Percentiles rank a stretch among this genome's conserved stretches.
Conservation (phyloP, 2,113 vertebrate species). For the Perca fluviatilis region DNA sequence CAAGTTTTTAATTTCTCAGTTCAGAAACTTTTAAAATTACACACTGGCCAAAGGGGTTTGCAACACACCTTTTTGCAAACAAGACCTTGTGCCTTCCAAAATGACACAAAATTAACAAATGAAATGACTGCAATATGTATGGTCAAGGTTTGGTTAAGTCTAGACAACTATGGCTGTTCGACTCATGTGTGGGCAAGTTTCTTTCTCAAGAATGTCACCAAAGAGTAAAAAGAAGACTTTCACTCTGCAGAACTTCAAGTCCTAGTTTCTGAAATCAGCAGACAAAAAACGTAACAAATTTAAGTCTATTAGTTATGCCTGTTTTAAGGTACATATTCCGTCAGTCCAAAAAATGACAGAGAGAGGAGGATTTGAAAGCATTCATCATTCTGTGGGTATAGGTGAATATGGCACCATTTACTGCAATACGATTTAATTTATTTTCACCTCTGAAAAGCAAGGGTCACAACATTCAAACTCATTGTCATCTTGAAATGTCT, state of each 20-base stretch:
- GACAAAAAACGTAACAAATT: background rate
- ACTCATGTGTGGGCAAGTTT: background rate
- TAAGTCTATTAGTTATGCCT: background rate
- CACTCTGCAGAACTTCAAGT: background rate
- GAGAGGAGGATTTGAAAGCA: background rate
- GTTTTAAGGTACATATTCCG: background rate
- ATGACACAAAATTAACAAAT: background rate
- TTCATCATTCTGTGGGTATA: background rate
- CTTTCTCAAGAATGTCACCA: background rate
- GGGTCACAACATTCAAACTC: background rate
- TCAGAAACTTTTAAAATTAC: background rate
- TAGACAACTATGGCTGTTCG: background rate
- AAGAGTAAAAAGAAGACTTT: background rate
- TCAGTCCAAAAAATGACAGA: background rate
- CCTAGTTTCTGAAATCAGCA: background rate
- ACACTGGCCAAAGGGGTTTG: background rate
- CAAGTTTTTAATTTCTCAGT: background rate
- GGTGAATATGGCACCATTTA: background rate
- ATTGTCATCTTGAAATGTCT: background rate
- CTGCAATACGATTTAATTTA: background rate
- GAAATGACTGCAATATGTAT: too few species aligned
- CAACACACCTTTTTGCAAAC: background rate
- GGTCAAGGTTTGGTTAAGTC: background rate
- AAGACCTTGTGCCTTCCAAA: background rate
- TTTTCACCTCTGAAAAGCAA: background rate